phyloP scores from a whole-genome alignment of 2,797 vertebrate genomes.

The Trachops cirrhosus region DNA sequence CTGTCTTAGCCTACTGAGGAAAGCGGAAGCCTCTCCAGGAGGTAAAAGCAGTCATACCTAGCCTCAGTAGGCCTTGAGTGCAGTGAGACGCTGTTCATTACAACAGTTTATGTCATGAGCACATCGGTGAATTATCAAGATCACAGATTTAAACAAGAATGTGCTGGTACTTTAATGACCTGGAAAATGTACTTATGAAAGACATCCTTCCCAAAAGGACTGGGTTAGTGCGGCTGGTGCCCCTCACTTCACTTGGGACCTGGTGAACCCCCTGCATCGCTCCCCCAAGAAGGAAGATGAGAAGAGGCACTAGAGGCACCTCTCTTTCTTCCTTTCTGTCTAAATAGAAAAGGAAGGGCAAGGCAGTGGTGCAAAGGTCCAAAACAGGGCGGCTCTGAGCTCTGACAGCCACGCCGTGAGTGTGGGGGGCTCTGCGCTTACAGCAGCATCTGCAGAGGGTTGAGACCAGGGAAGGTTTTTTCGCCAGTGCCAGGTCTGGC shows the following conservation, averaged over 20 bases:
- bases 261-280: background rate
- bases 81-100: background rate
- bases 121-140: background rate
- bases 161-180: background rate
- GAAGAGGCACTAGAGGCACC: background rate
- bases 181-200: background rate
- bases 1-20: background rate
- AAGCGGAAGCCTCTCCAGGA: background rate
- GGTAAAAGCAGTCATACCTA: background rate
- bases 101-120: background rate
- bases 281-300: background rate
- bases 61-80: background rate
- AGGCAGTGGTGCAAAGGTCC: no score
- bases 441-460: fast-evolving
- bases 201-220: background rate
- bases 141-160: background rate
- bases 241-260: background rate
- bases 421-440: no score
- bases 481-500: background rate
- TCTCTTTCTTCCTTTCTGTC: background rate
- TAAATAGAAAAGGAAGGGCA: background rate
- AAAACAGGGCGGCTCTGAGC: background rate
- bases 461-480: background rate
- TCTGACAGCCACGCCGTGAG: fast-evolving
- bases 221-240: background rate